Evolutionary conservation across 2,797 vertebrate species (phyloP).

Genomic region (Chaetophractus vellerosus): DNA sequence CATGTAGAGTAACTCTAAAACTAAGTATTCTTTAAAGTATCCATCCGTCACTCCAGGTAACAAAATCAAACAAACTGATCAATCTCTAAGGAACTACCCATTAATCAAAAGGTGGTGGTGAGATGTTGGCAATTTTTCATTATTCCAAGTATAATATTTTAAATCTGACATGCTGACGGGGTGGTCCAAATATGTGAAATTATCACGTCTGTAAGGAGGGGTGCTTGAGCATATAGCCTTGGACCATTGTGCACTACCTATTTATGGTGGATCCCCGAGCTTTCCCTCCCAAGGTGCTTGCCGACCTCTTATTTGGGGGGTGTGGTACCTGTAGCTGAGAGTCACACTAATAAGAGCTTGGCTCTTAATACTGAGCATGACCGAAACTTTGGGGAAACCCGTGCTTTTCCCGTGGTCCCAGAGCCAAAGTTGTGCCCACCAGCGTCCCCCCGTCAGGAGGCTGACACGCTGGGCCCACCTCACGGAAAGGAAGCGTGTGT

Average conservation of each 20-base stretch:
- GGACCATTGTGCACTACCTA: neutral
- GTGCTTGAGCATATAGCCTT: neutral
- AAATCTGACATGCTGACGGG: conserved; percentile 83
- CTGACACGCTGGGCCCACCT: fast-evolving
- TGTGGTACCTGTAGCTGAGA: neutral
- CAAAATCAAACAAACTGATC: conserved; percentile 88
- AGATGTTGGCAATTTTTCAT: conserved; percentile 89
- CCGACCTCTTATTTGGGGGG: neutral
- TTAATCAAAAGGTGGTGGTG: conserved; percentile 89
- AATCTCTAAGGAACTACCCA: conserved; percentile 87
- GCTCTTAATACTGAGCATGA: neutral
- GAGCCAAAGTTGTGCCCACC: neutral
- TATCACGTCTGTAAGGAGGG: conserved; percentile 80
- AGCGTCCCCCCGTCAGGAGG: neutral
- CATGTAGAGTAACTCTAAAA: conserved; percentile 81
- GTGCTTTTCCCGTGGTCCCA: neutral
- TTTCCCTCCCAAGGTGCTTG: neutral
- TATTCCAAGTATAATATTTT: conserved; percentile 87
- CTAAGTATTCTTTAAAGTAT: conserved; percentile 87
- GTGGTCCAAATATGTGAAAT: conserved; percentile 84
- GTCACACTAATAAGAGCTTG: neutral
- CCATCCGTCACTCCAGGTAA: conserved; percentile 88
- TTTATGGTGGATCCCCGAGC: fast-evolving
- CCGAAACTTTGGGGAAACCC: neutral
- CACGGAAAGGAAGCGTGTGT: neutral